A percentile compares a stretch with the other conserved stretches of the same genome.
Conservation (phyloP, 2,113 vertebrate genomes). For the Otis tarda region DNA sequence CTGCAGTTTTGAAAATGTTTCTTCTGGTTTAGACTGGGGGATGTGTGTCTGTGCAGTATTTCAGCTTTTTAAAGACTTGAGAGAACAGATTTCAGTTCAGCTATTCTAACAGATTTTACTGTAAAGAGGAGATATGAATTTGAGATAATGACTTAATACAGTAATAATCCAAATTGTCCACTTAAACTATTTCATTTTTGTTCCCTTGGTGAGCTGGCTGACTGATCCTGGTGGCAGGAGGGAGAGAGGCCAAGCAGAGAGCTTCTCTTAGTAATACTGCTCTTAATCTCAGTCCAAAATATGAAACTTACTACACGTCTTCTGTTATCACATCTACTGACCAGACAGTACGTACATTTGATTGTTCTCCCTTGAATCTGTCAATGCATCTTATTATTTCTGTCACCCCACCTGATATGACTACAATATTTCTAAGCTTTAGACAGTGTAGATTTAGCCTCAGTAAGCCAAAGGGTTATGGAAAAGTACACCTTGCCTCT, state of each 20-base stretch:
- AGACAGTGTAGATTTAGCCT: not conserved
- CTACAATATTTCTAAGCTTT: not conserved
- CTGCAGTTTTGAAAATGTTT: not conserved
- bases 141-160: not conserved
- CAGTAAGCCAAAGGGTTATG: not conserved
- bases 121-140: not conserved
- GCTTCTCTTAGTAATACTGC: not conserved
- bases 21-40: fast-evolving
- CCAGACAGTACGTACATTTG: not conserved
- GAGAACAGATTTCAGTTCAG: not conserved
- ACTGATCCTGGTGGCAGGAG: not conserved
- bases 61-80: not conserved
- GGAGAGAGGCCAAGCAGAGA: not conserved
- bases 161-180: not conserved
- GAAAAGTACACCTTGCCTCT: not conserved
- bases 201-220: not conserved
- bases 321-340: not conserved
- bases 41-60: not conserved
- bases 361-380: not conserved
- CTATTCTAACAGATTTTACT: not conserved
- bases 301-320: not conserved
- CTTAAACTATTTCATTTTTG: not conserved
- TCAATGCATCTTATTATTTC: not conserved
- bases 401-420: fast-evolving
- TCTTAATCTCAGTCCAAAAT: not conserved